phyloP scores from a whole-genome alignment of 1,140 invertebrate species.

The Nephila pilipes region DNA sequence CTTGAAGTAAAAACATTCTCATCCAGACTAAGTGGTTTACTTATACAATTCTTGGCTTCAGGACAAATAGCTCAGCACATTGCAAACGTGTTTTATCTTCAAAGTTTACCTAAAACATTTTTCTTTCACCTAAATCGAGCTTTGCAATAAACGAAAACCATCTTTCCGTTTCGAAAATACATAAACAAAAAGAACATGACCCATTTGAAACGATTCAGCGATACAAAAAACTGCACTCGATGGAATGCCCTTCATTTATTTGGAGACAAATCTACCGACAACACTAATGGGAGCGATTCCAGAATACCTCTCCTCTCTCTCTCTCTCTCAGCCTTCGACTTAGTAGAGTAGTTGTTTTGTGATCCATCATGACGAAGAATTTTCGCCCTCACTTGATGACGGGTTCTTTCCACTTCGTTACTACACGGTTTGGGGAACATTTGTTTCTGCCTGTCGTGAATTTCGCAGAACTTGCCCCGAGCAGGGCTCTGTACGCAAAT shows the following conservation, averaged over 20 bases:
- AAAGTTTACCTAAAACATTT: conserved; percentile 34
- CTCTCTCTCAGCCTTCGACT: neutral
- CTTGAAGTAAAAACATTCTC: neutral
- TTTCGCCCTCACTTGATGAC: neutral
- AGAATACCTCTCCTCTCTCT: conserved; percentile 21
- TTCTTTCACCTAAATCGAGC: conserved; percentile 29
- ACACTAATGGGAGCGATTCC: conserved; percentile 52
- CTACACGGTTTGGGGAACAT: conserved; percentile 34
- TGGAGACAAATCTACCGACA: conserved; percentile 68
- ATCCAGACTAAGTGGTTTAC: neutral
- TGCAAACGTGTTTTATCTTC: conserved; percentile 31
- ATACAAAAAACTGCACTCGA: conserved; percentile 20
- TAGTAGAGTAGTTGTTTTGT: conserved; percentile 33
- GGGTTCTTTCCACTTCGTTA: conserved; percentile 23
- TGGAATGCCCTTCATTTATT: conserved; percentile 62
- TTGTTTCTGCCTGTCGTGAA: conserved; percentile 36
- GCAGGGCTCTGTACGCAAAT: neutral
- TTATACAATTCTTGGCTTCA: conserved; percentile 6
- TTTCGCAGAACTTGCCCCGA: conserved; percentile 5
- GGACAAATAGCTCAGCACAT: neutral
- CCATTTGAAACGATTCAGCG: conserved; percentile 42
- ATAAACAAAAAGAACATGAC: neutral
- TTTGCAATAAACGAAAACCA: conserved; percentile 33
- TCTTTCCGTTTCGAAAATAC: conserved; percentile 20
- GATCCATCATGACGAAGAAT: conserved; percentile 59